A percentile compares a stretch with the other conserved stretches of the same genome.
Conservation (phyloP, 2,113 vertebrate species). For the Pelusios castaneus region DNA sequence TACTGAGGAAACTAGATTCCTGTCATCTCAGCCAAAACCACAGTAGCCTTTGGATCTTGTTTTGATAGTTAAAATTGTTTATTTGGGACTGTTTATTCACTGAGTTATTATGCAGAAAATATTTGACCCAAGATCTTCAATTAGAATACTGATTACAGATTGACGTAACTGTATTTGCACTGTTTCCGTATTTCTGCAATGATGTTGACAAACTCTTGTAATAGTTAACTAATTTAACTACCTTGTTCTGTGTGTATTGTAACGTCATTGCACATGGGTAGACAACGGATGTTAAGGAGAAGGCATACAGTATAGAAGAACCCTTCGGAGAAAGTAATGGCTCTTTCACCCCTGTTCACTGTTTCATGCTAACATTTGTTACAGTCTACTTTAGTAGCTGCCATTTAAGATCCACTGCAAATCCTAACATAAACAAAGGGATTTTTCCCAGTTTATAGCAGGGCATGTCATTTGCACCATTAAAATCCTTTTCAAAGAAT, state of each 20-base stretch:
- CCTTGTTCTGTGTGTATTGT: neutral
- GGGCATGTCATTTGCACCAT: neutral
- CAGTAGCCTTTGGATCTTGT: neutral
- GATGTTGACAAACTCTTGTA: neutral
- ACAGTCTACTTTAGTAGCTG: neutral
- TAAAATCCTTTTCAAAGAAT: neutral
- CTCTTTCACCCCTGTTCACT: neutral
- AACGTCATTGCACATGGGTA: neutral
- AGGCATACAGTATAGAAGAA: neutral
- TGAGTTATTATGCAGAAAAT: neutral
- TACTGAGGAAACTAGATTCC: neutral
- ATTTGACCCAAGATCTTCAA: neutral
- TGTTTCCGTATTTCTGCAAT: neutral
- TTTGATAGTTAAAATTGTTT: neutral
- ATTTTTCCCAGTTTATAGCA: neutral
- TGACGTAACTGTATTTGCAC: neutral
- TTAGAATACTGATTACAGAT: neutral
- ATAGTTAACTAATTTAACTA: neutral
- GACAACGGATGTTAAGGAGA: neutral
- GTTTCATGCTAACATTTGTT: neutral
- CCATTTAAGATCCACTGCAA: neutral
- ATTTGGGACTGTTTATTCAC: neutral
- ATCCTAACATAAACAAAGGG: neutral
- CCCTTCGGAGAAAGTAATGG: neutral
- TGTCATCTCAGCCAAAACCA: neutral